Conservation (phyloP, 2,797 vertebrate genomes). For the Dermochelys coriacea region DNA sequence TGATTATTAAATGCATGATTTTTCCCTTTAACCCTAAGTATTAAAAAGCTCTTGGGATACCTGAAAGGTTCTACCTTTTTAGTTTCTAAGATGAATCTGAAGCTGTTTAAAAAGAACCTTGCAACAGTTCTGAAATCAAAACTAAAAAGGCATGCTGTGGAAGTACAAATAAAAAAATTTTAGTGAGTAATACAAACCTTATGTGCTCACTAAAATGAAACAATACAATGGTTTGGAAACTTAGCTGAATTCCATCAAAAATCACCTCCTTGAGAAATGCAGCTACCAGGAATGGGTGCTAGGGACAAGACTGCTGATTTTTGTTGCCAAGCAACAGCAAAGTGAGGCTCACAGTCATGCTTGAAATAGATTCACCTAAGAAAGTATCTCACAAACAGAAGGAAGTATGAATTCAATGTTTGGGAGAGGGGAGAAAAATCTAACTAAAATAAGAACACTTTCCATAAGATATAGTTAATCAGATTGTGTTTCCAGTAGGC, state of each 20-base stretch:
- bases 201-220: neutral
- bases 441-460: neutral
- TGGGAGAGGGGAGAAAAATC: neutral
- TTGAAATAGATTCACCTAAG: conserved; percentile 56
- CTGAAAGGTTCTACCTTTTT: neutral
- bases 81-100: neutral
- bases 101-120: rapidly evolving
- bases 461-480: rapidly evolving
- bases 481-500: rapidly evolving
- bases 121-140: neutral
- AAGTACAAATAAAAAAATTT: neutral
- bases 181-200: neutral
- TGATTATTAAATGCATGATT: rapidly evolving
- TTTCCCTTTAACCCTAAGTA: neutral
- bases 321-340: conserved; percentile 76
- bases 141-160: neutral
- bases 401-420: neutral
- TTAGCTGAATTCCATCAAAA: conserved; percentile 32
- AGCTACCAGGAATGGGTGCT: neutral
- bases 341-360: conserved; percentile 35
- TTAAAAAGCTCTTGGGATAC: neutral
- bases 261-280: conserved; percentile 44
- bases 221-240: neutral
- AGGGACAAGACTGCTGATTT: conserved; percentile 35
- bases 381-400: conserved; percentile 52